Percentiles rank a stretch among this genome's conserved stretches.
These are phyloP conservation scores for Heterodera schachtii DNA, from an alignment of 1,140 invertebrate species.

Conservation along the genomic window DNA sequence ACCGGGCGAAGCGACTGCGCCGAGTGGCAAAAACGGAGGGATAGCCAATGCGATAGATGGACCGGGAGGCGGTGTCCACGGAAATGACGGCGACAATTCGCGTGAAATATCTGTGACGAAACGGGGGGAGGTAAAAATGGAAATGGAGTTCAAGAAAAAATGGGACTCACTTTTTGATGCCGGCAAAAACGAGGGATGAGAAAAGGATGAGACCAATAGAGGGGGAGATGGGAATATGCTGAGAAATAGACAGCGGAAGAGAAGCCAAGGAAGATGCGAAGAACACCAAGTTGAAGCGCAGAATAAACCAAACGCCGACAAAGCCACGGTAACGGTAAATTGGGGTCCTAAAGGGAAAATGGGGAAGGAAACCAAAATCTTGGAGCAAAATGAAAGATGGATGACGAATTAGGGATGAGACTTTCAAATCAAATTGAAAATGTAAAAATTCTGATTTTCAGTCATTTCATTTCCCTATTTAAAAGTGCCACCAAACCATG, in stretches of 20 bases:
- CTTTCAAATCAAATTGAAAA: too few relatives aligned
- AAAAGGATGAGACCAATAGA: not conserved
- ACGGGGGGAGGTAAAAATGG: not conserved
- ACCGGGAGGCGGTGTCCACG: slow-evolving; percentile 4
- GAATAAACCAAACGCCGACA: not conserved
- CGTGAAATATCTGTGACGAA: slow-evolving; percentile 5
- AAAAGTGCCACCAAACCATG: not conserved
- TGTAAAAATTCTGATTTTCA: too few relatives aligned
- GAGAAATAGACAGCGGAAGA: not conserved
- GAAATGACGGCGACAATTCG: slow-evolving; percentile 17
- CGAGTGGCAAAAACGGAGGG: not conserved
- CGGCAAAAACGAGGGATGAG: not conserved
- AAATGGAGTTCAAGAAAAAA: not conserved
- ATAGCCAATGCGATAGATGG: slow-evolving; percentile 17
- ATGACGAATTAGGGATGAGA: too few relatives aligned
- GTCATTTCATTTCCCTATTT: too few relatives aligned
- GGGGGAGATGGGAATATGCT: not conserved
- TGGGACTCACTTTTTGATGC: not conserved
- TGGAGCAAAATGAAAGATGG: too few relatives aligned
- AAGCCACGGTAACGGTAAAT: not conserved
- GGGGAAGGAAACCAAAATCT: too few relatives aligned
- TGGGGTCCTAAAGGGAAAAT: not conserved
- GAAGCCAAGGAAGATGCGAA: not conserved
- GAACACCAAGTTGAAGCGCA: not conserved
- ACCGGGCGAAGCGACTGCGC: slow-evolving; percentile 9